Evolutionary conservation across 2,113 vertebrate species (phyloP).

Genomic region (Dryoscopus gambensis): DNA sequence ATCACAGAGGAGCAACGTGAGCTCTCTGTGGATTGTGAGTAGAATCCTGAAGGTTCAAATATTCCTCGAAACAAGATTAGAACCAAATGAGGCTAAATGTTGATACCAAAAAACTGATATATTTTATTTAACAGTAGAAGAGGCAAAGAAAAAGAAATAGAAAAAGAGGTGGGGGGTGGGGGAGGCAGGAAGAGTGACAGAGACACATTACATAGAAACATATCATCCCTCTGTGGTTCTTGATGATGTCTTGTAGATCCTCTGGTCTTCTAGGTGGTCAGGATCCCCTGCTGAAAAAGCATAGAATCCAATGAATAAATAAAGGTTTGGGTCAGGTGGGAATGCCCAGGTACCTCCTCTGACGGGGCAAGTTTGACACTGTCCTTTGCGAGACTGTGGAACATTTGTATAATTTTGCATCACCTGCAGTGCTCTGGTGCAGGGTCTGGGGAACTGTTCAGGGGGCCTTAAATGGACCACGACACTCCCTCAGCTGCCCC

Average conservation of each 20-base stretch:
- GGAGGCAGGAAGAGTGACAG: not conserved
- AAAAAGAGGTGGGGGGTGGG: not conserved
- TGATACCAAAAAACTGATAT: not conserved
- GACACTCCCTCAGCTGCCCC: not conserved
- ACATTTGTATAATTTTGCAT: not conserved
- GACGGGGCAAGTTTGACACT: not conserved
- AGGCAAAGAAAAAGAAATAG: not conserved
- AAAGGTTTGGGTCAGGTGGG: not conserved
- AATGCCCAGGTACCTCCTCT: not conserved
- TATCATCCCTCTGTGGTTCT: not conserved
- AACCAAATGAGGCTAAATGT: not conserved
- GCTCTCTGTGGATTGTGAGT: not conserved
- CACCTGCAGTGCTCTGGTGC: not conserved
- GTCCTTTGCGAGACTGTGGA: not conserved
- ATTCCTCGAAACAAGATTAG: not conserved
- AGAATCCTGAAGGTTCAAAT: not conserved
- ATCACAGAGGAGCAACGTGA: not conserved
- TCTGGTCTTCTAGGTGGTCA: not conserved
- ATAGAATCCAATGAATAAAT: not conserved
- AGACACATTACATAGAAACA: rapidly evolving
- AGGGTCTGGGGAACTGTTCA: not conserved
- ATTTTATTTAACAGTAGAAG: not conserved
- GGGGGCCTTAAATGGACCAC: no score
- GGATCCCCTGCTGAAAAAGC: rapidly evolving
- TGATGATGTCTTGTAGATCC: not conserved